Evolutionary conservation across 2,797 vertebrate species (phyloP).

Genomic region (Dicrostonyx torquatus): DNA sequence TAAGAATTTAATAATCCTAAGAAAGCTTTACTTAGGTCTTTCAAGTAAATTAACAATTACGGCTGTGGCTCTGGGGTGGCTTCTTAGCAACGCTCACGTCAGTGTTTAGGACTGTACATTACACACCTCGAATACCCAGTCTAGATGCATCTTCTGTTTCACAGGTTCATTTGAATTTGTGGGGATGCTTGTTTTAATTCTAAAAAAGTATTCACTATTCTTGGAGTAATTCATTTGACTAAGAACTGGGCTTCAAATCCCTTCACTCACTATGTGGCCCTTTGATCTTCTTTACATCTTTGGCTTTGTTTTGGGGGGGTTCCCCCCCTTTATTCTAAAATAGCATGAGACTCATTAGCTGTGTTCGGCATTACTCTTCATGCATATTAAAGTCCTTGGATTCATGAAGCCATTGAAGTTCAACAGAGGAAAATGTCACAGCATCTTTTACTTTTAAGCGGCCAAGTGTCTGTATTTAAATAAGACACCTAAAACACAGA

Average conservation of each 20-base stretch:
- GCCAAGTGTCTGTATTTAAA: constrained; percentile 26
- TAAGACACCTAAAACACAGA: not conserved
- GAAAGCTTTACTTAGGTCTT: not conserved
- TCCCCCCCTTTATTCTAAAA: not conserved
- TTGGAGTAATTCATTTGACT: constrained; percentile 33
- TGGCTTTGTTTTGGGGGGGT: not conserved
- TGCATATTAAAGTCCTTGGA: not conserved
- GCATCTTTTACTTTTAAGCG: constrained; percentile 16
- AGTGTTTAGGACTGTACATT: not conserved
- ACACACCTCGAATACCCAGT: not conserved
- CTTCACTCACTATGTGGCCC: not conserved
- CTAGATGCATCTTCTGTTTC: constrained; percentile 18
- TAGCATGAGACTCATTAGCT: constrained; percentile 19
- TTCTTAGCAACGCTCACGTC: not conserved
- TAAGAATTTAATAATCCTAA: not conserved
- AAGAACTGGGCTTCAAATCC: not conserved
- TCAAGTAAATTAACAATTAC: constrained; percentile 23
- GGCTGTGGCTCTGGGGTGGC: not conserved
- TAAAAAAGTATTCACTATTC: not conserved
- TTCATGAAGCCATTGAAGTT: constrained; percentile 49
- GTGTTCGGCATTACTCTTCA: constrained; percentile 12
- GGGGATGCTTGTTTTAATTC: constrained; percentile 23
- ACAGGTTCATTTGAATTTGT: constrained; percentile 38
- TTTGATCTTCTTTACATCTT: constrained; percentile 31
- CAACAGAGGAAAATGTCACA: not conserved